phyloP scores from a whole-genome alignment of 1,140 invertebrate species.

The Brachionus rubens region DNA sequence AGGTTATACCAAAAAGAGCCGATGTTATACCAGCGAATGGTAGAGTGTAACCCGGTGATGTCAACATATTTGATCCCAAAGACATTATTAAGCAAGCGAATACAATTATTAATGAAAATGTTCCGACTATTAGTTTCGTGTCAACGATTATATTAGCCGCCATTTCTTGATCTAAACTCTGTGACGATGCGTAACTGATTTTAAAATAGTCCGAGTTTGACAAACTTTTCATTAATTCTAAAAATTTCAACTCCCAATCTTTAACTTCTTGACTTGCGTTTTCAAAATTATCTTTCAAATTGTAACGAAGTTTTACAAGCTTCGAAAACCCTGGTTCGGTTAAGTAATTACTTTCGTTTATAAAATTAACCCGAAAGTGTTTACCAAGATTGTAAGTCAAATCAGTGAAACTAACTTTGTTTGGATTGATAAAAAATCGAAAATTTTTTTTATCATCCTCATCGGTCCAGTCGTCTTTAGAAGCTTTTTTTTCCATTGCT shows the following conservation, averaged over 20 bases:
- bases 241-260: constrained; percentile 24
- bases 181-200: constrained; percentile 26
- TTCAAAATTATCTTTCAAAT: constrained; percentile 25
- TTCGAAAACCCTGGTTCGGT: constrained; percentile 3
- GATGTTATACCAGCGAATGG: constrained; percentile 20
- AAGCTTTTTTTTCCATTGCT: not conserved
- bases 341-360: not conserved
- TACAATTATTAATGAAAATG: constrained; percentile 23
- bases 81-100: constrained; percentile 28
- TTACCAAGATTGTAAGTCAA: constrained; percentile 42
- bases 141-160: not conserved
- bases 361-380: constrained; percentile 26
- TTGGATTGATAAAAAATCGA: not conserved
- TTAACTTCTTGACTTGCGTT: not conserved
- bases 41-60: constrained; percentile 11
- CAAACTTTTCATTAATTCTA: constrained; percentile 5
- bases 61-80: not conserved
- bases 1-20: constrained; percentile 17
- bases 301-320: constrained; percentile 42
- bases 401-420: constrained; percentile 10
- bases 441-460: constrained; percentile 5
- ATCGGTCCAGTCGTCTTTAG: not conserved
- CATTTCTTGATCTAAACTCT: constrained; percentile 19
- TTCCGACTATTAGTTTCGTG: not conserved
- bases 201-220: not conserved